Percentiles rank a stretch among this genome's conserved stretches.
These are phyloP conservation scores for Podilymbus podiceps DNA, from an alignment of 2,113 vertebrate genomes.

Conservation along the genomic window DNA sequence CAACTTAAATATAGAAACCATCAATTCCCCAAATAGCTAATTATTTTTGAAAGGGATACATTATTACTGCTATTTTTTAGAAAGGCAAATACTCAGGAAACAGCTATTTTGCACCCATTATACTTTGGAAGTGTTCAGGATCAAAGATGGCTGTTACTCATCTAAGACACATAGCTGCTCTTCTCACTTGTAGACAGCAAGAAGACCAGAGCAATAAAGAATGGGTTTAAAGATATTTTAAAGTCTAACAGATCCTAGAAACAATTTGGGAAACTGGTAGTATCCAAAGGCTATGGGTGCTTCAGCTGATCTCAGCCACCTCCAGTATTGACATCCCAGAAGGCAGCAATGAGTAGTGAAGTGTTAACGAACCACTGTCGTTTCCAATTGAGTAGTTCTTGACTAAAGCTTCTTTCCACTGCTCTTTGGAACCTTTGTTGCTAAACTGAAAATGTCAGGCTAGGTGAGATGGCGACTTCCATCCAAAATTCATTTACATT, in stretches of 20 bases:
- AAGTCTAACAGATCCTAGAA: background rate
- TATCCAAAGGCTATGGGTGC: background rate
- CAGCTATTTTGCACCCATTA: background rate
- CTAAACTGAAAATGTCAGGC: background rate
- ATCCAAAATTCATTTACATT: background rate
- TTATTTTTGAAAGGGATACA: constrained; percentile 42
- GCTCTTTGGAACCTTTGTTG: background rate
- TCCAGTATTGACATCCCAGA: background rate
- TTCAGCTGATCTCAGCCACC: background rate
- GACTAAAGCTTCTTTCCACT: background rate
- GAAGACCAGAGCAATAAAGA: background rate
- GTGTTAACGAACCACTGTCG: background rate
- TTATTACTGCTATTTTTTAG: background rate
- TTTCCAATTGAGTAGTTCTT: background rate
- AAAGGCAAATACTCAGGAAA: background rate
- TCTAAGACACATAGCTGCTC: background rate
- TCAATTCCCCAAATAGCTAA: constrained; percentile 43
- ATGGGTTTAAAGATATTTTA: background rate
- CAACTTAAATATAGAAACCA: constrained; percentile 40
- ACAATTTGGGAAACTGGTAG: background rate
- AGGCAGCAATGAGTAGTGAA: background rate
- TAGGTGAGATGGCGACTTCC: background rate
- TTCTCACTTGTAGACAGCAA: background rate
- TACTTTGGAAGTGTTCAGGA: background rate
- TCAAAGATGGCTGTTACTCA: background rate